A percentile compares a stretch with the other conserved stretches of the same genome.
Conservation (phyloP, 2,888 invertebrate genomes). For the Drosophila mettleri region DNA sequence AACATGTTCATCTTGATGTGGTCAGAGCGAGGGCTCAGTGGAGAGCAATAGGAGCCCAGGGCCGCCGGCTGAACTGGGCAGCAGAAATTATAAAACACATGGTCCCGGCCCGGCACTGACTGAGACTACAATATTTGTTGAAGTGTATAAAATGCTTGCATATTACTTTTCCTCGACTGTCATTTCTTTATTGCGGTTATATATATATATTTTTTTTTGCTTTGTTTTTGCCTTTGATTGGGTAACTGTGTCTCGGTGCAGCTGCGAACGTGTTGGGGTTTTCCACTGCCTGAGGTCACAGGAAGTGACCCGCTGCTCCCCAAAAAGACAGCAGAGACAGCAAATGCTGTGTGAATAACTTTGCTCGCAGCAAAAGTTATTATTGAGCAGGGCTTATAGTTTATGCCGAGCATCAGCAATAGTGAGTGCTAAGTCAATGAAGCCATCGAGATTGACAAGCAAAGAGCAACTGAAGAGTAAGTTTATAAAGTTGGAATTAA, state of each 20-base stretch:
- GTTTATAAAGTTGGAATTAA: neutral
- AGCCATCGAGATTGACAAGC: neutral
- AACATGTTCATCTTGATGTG: slow-evolving; percentile 68
- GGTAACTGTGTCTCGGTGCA: slow-evolving; percentile 43
- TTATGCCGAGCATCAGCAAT: slow-evolving; percentile 35
- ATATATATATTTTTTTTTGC: neutral
- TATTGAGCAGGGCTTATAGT: slow-evolving; percentile 49
- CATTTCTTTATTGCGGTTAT: slow-evolving; percentile 48
- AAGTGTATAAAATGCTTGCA: slow-evolving; percentile 70
- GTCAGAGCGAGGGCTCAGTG: slow-evolving; percentile 2
- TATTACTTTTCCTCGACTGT: slow-evolving; percentile 51
- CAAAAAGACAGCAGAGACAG: neutral
- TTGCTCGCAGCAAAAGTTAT: slow-evolving; percentile 35
- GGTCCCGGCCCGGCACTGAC: slow-evolving; percentile 33
- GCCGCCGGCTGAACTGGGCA: slow-evolving; percentile 18
- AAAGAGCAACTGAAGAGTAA: neutral
- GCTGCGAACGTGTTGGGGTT: slow-evolving; percentile 39
- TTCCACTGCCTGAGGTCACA: slow-evolving; percentile 47
- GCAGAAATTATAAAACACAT: slow-evolving; percentile 69
- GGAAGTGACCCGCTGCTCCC: slow-evolving; percentile 50
- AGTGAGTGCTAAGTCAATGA: slow-evolving; percentile 13
- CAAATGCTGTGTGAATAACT: slow-evolving; percentile 58
- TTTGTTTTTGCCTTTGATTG: slow-evolving; percentile 61
- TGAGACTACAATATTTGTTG: slow-evolving; percentile 33
- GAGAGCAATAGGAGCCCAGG: slow-evolving; percentile 11